Evolutionary conservation across 2,888 invertebrate genomes (phyloP).

Genomic region (Poecilobothrus nobilitatus): DNA sequence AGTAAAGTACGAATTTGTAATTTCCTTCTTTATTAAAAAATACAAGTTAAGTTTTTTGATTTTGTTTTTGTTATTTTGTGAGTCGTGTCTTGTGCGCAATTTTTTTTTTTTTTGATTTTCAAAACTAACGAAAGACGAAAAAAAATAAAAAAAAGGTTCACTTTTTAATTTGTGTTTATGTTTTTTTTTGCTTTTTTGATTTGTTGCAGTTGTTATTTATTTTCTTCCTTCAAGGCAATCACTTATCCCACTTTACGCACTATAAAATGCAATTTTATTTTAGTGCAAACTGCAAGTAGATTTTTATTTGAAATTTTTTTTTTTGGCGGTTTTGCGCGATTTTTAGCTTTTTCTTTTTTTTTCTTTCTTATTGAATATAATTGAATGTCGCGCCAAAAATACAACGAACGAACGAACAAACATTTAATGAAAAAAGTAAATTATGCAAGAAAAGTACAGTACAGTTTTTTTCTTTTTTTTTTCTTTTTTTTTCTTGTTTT

Average conservation of each 20-base stretch:
- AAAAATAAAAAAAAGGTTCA: too few species aligned
- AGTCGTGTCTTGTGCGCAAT: too few species aligned
- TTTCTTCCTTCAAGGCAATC: not conserved
- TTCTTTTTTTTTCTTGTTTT: not conserved
- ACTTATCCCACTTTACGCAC: not conserved
- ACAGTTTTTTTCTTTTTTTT: not conserved
- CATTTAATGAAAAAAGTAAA: not conserved
- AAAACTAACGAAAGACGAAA: too few species aligned
- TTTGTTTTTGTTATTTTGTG: not conserved
- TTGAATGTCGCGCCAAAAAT: slow-evolving; percentile 5
- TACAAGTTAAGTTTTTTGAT: not conserved
- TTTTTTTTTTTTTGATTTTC: not conserved
- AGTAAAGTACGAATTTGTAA: not conserved
- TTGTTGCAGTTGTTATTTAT: too few species aligned
- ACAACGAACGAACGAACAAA: not conserved
- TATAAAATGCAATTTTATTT: not conserved
- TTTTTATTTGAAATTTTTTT: too few species aligned
- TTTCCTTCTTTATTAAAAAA: not conserved
- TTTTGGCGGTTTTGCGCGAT: too few species aligned
- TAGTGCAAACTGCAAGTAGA: not conserved
- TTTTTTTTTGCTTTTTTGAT: too few species aligned
- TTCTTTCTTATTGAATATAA: not conserved
- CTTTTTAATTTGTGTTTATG: too few species aligned
- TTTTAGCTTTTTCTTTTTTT: not conserved
- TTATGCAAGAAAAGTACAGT: not conserved